These are phyloP conservation scores for Mya arenaria DNA, from an alignment of 1,140 invertebrate genomes.

Conservation along the genomic window DNA sequence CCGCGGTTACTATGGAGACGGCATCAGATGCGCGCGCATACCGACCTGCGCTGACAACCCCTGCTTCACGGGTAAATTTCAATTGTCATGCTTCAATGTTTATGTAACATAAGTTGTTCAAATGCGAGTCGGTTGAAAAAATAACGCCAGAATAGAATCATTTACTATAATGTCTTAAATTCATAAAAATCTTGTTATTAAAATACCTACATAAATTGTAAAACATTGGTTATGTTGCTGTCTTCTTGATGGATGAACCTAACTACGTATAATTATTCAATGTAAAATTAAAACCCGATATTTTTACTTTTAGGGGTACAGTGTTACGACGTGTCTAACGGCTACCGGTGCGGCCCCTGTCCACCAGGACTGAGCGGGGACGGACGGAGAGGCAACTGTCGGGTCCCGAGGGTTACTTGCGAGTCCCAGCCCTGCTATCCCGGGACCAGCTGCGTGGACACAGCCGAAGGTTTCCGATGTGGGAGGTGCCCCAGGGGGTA, in stretches of 20 bases:
- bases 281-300: too few species aligned
- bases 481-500: constrained; percentile 83
- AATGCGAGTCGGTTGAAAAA: too few species aligned
- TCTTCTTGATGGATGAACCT: too few species aligned
- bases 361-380: constrained; percentile 92
- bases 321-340: constrained; percentile 86
- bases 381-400: constrained; percentile 79
- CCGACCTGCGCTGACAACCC: constrained; percentile 83
- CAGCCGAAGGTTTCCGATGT: constrained; percentile 79
- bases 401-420: constrained; percentile 73
- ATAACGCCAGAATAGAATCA: too few species aligned
- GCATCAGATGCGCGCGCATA: constrained; percentile 68
- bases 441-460: constrained; percentile 91
- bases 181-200: too few species aligned
- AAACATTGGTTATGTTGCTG: too few species aligned
- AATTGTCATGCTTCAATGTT: too few species aligned
- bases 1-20: constrained; percentile 82
- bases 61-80: constrained; percentile 89
- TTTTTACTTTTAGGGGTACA: too few species aligned
- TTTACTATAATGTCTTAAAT: too few species aligned
- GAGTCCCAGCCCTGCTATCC: constrained; percentile 88
- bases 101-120: too few species aligned
- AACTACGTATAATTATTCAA: too few species aligned
- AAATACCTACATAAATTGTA: too few species aligned
- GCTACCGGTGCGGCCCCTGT: constrained; percentile 89